Evolutionary conservation across 2,797 vertebrate genomes (phyloP), one percentile per base, ranked within the genome.

Genomic region (Scomberomorus guttatus): DNA sequence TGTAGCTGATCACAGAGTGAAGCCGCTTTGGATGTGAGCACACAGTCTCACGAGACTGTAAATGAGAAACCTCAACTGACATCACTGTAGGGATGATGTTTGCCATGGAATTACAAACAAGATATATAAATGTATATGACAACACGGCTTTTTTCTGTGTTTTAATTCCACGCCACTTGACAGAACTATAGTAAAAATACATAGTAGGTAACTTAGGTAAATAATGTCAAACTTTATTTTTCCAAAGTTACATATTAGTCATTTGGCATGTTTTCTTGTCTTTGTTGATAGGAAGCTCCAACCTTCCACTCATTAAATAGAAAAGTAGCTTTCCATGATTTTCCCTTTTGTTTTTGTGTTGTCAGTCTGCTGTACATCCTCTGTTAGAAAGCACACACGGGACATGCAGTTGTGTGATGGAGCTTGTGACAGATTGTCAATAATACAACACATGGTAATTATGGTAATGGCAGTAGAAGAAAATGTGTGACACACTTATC

Each of bases 371-470:
- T 37, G 1, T 22, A 22, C 10, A 34, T 46, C 34, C 29, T 65
- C 11, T 14, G 29, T 51, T 59, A 6, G 13, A 67, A 29, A 63
- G 27, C 60, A 67, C 44, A n/a, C n/a, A 24, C 1, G 37, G 25
- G n/a, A 25, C 57, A 27, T 44, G 27, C 57, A 27, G 25, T 57
- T 65, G 57, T 84, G 44, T 42, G 11, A 5, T 50, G 77, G 52
- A 50, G 46, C 22, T 20, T 51, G 62, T 78, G 80, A 61, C 80
- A 81, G 48, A 57, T 70, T 79, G 66, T 79, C 59, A 63, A 80
- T 85, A 83, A 55, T 46, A 69, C 65, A 76, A 56, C 77, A 76
- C 82, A 75, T 64, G 50, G 51, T 66, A 58, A 82, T 82, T 48
- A 75, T 82, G 22, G 51, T 72, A 60, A 85, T 39, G 20, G 24